These are phyloP conservation scores for Pseudorhombus dupliciocellatus DNA, from an alignment of 2,113 vertebrate species.

Conservation along the genomic window DNA sequence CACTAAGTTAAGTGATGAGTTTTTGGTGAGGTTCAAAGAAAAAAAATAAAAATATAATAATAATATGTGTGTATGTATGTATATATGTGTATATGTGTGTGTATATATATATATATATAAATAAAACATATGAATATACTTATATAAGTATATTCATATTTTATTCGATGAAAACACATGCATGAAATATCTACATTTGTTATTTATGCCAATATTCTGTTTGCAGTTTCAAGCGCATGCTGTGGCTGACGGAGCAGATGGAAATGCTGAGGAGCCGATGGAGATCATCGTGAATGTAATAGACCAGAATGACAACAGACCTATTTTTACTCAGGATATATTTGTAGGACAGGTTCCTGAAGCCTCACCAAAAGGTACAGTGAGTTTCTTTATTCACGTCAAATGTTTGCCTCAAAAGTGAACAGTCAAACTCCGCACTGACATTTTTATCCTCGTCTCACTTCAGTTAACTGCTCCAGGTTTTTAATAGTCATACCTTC, in stretches of 20 bases:
- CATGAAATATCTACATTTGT: neutral
- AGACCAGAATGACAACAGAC: slow-evolving; percentile 80
- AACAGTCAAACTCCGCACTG: too few relatives aligned
- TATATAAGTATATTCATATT: too few relatives aligned
- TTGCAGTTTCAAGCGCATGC: slow-evolving; percentile 69
- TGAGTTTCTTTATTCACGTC: neutral
- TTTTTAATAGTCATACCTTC: too few relatives aligned
- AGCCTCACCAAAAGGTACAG: slow-evolving; percentile 58
- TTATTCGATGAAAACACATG: neutral
- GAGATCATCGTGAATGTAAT: slow-evolving; percentile 68
- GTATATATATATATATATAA: too few relatives aligned
- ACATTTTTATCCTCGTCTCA: too few relatives aligned
- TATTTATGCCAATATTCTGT: neutral
- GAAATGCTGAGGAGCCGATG: slow-evolving; percentile 47
- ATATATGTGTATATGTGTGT: too few relatives aligned
- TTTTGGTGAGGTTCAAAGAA: too few relatives aligned
- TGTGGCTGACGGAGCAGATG: neutral
- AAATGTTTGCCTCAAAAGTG: neutral
- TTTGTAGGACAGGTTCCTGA: slow-evolving; percentile 74
- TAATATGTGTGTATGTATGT: too few relatives aligned
- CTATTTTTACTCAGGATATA: slow-evolving; percentile 62
- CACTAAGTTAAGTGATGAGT: too few relatives aligned
- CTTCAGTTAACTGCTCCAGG: too few relatives aligned
- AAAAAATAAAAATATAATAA: too few relatives aligned
- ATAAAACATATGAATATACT: too few relatives aligned